These are phyloP conservation scores for Cremastobaeus sp. DNA, from an alignment of 2,888 invertebrate genomes.

Conservation along the genomic window DNA sequence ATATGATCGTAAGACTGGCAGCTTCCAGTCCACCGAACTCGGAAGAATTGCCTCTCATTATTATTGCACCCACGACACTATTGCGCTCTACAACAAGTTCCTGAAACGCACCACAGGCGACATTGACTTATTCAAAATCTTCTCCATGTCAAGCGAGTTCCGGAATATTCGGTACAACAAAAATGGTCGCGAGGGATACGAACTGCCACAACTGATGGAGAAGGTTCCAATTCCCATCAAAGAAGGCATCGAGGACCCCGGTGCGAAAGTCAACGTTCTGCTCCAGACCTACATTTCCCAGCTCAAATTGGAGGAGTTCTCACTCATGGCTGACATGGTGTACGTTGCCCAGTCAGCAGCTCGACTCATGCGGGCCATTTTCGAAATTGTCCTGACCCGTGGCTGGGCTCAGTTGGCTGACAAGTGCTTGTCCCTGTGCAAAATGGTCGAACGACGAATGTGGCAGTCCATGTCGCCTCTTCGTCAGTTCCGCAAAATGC, in stretches of 20 bases:
- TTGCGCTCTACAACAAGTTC: slow-evolving; percentile 97
- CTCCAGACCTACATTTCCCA: slow-evolving; percentile 99
- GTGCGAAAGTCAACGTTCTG: slow-evolving; percentile 97
- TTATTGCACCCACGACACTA: slow-evolving; percentile 98
- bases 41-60: slow-evolving; percentile 99
- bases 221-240: slow-evolving; percentile 99
- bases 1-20: slow-evolving; percentile 96
- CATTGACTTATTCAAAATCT: slow-evolving; percentile 98
- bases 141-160: slow-evolving; percentile 98
- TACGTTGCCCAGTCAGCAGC: slow-evolving; percentile 99
- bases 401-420: slow-evolving; percentile 99
- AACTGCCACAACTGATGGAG: slow-evolving; percentile 93
- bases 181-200: slow-evolving; percentile 97
- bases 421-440: slow-evolving; percentile 95
- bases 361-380: slow-evolving; percentile 96
- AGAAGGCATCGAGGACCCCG: slow-evolving; percentile 98
- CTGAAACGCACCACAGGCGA: slow-evolving; percentile 97
- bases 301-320: slow-evolving; percentile 98
- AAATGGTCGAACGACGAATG: slow-evolving; percentile 99
- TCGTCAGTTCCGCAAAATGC: slow-evolving; percentile 97
- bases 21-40: slow-evolving; percentile 93
- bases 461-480: slow-evolving; percentile 99
- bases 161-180: slow-evolving; percentile 88
- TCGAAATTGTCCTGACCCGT: slow-evolving; percentile 93
- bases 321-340: slow-evolving; percentile 99